Base-by-base conservation (phyloP, 2,113 vertebrate species). In the Synchiropus splendidus region DNA sequence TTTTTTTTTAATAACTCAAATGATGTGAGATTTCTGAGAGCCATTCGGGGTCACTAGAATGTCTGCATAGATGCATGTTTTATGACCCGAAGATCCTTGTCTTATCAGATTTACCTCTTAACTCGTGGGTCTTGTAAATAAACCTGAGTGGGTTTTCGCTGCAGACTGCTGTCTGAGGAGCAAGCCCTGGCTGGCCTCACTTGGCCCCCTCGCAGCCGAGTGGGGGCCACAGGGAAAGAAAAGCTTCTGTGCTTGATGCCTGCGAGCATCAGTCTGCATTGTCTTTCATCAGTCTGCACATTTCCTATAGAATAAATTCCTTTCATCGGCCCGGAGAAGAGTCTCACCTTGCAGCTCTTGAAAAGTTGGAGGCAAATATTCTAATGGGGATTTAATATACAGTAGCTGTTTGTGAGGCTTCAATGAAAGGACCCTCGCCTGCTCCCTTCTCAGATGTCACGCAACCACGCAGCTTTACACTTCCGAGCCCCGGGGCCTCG, bases 381-480 rank as follows among this genome's bases (percentile, higher is more conserved):
- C 6, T 10, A 18, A n/a, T n/a, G n/a, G 15, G 2, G 6, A 3
- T 17, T 10, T 39, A 6, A 16, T 3, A 17, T 11, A 39, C 37
- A 41, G 38, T 50, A 33, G 48, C 47, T 59, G 54, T 75, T 67
- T 62, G 57, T 48, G 45, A 67, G 72, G 63, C 56, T 58, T 69
- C 60, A 71, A 47, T 56, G 51, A 70, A 37, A 64, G 46, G 18
- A 14, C 31, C 33, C 2, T 27, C 41, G 14, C 16, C 48, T 30
- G 15, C 42, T 45, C 63, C 60, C 62, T 53, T 48, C 53, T 45
- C 44, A 63, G 64, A 75, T 83, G 83, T 79, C 78, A 64, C 17
- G 16, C 49, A 69, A 72, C 77, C 80, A 77, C 58, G 55, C 69
- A 82, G 64, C 81, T 81, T 77, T 83, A 82, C 79, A 83, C 77